Conservation (phyloP, 2,113 vertebrate genomes). For the Setophaga petechia region DNA sequence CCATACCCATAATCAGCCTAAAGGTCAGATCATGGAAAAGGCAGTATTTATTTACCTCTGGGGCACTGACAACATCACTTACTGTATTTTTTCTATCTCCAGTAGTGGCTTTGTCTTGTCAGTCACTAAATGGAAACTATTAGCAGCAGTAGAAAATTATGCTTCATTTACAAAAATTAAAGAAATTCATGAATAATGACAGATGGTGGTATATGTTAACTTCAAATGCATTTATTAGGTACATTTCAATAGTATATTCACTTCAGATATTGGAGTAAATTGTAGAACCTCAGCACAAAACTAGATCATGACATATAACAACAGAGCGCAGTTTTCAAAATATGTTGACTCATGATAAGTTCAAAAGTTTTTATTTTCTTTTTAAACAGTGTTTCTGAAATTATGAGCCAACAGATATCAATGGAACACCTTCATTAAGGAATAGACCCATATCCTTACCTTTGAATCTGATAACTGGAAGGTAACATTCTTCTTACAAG, state of each 20-base stretch:
- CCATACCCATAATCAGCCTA: conserved; percentile 34
- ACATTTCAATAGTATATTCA: background rate
- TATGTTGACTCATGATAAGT: background rate
- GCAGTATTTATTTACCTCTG: conserved; percentile 17
- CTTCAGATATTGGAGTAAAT: background rate
- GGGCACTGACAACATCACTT: conserved; percentile 33
- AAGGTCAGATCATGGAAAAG: conserved; percentile 37
- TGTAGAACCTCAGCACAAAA: background rate
- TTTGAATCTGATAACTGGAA: background rate
- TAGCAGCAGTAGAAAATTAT: background rate
- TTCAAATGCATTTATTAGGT: background rate
- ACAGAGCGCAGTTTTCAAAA: background rate
- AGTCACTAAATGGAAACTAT: background rate
- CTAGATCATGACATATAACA: background rate
- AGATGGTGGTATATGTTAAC: background rate
- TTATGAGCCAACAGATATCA: background rate
- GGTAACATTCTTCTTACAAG: fast-evolving
- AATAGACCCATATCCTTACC: background rate
- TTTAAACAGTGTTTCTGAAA: background rate
- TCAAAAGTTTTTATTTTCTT: background rate
- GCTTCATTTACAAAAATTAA: background rate
- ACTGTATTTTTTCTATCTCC: background rate
- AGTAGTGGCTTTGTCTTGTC: background rate
- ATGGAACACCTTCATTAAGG: background rate
- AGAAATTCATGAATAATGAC: background rate